phyloP scores from a whole-genome alignment of 2,113 vertebrate species.

The Naja naja region DNA sequence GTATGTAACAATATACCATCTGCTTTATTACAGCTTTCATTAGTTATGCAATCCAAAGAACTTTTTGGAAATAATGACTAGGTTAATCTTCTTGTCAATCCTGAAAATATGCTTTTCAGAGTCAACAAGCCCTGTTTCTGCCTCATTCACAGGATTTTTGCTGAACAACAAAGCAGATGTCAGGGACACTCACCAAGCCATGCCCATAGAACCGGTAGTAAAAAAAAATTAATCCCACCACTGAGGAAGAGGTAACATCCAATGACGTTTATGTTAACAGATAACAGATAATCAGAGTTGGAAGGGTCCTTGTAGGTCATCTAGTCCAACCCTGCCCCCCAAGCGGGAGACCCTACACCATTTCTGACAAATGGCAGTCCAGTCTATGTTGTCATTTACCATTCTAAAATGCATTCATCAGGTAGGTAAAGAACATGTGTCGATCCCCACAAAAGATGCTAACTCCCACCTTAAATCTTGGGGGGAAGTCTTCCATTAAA shows the following conservation, averaged over 20 bases:
- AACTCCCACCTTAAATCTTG: neutral
- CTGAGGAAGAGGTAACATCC: neutral
- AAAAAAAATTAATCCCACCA: no score
- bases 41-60: constrained; percentile 3
- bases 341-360: no score
- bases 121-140: neutral
- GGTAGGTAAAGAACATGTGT: neutral
- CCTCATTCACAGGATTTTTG: neutral
- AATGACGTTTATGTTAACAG: neutral
- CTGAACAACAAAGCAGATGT: neutral
- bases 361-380: no score
- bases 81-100: neutral
- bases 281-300: no score
- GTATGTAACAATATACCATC: neutral
- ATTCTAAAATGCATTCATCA: neutral
- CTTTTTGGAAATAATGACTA: neutral
- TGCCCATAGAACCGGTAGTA: no score
- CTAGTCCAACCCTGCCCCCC: no score
- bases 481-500: neutral
- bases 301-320: no score
- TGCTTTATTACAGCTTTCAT: neutral
- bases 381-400: neutral
- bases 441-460: neutral
- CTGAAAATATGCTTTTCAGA: neutral
- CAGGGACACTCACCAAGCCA: neutral